Percentiles rank a stretch among this genome's conserved stretches.
phyloP scores from a whole-genome alignment of 1,140 invertebrate genomes.

The Heliconius eleuchia region DNA sequence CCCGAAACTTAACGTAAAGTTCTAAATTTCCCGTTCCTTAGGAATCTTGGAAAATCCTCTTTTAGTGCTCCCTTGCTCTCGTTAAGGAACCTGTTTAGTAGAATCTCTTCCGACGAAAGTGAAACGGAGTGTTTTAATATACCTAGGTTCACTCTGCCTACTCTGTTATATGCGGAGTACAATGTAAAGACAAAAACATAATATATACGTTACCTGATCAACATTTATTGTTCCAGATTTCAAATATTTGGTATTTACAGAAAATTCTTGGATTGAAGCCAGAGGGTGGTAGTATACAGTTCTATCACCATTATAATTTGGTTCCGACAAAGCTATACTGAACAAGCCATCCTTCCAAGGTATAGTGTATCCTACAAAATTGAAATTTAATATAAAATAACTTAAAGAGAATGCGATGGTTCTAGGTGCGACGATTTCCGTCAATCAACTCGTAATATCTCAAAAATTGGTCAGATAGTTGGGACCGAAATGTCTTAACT shows the following conservation, averaged over 20 bases:
- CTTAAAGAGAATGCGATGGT: too few species aligned
- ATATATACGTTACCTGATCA: slow-evolving; percentile 19
- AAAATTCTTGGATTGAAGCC: slow-evolving; percentile 84
- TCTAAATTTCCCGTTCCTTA: too few species aligned
- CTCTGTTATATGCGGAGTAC: neutral
- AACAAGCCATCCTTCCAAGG: slow-evolving; percentile 89
- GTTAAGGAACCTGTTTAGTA: too few species aligned
- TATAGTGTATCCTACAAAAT: slow-evolving; percentile 80
- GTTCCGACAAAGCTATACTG: slow-evolving; percentile 84
- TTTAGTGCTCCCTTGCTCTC: too few species aligned
- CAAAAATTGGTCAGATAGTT: too few species aligned
- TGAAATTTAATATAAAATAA: neutral
- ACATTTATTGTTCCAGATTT: slow-evolving; percentile 77
- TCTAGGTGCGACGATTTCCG: too few species aligned
- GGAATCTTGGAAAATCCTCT: too few species aligned
- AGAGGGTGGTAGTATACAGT: slow-evolving; percentile 87
- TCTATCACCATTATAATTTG: slow-evolving; percentile 78
- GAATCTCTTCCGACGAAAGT: too few species aligned
- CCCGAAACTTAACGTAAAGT: too few species aligned
- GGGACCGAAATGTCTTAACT: too few species aligned
- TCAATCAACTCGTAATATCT: too few species aligned
- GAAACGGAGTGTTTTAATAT: neutral
- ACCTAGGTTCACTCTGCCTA: too few species aligned
- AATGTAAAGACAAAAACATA: neutral
- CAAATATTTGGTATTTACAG: slow-evolving; percentile 83